Evolutionary conservation across 2,797 vertebrate genomes (phyloP).

Genomic region (Propithecus deckenii): DNA sequence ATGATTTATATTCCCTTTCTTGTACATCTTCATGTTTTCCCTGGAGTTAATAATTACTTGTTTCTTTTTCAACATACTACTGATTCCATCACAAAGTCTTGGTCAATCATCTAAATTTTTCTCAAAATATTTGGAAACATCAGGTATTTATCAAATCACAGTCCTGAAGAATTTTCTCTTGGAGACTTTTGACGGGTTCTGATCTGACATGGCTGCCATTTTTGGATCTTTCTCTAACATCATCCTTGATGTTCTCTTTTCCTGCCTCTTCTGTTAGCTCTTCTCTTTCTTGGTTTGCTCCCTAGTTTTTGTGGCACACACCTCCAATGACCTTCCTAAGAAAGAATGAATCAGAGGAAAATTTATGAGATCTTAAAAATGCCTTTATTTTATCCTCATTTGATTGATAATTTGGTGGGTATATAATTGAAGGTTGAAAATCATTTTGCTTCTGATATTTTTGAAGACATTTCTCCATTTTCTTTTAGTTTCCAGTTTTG

Average conservation of each 20-base stretch:
- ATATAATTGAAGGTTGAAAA: not conserved
- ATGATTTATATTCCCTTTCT: not conserved
- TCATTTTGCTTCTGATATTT: not conserved
- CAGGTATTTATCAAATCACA: not conserved
- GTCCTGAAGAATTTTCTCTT: not conserved
- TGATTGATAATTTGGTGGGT: not conserved
- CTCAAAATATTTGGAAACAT: not conserved
- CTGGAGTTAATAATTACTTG: not conserved
- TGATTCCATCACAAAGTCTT: not conserved
- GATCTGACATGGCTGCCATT: not conserved
- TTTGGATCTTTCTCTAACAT: not conserved
- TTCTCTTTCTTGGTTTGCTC: not conserved
- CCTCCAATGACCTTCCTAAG: not conserved
- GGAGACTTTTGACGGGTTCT: not conserved
- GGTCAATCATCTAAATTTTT: not conserved
- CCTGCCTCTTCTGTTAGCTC: not conserved
- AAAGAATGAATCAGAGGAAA: not conserved
- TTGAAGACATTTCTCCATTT: not conserved
- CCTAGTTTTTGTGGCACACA: not conserved
- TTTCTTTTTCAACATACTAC: not conserved
- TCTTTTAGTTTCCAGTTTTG: not conserved
- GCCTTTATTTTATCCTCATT: not conserved
- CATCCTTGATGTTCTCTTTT: too few species aligned
- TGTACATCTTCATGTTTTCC: not conserved
- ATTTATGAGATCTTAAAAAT: not conserved